phyloP scores from a whole-genome alignment of 2,888 invertebrate species.

The Ormyrus rosae region DNA sequence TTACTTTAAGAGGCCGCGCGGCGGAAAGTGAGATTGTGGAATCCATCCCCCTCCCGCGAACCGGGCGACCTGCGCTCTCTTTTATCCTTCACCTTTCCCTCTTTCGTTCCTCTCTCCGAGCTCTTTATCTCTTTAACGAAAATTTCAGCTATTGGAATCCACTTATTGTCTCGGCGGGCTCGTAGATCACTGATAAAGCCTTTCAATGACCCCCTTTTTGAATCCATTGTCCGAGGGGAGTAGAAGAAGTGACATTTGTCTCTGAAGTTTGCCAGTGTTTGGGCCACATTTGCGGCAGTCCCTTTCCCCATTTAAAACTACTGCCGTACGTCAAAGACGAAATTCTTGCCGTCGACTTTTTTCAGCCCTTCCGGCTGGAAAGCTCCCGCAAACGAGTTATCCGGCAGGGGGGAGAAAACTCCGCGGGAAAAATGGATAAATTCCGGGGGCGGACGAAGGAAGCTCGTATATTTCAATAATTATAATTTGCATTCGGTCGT shows the following conservation, averaged over 20 bases:
- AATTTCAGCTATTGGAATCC: conserved; percentile 44
- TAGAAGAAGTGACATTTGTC: conserved; percentile 52
- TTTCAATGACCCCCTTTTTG: conserved; percentile 45
- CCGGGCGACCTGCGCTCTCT: not conserved
- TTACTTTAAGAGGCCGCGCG: too few species aligned
- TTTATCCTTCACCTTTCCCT: not conserved
- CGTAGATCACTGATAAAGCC: conserved; percentile 48
- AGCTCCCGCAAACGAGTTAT: not conserved
- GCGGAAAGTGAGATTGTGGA: too few species aligned
- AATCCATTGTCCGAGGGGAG: conserved; percentile 31
- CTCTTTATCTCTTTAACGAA: conserved; percentile 2
- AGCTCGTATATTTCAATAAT: not conserved
- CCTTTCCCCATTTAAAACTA: conserved; percentile 41
- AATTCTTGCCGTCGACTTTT: not conserved
- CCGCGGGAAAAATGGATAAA: too few species aligned
- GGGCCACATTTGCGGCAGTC: not conserved
- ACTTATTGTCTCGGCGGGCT: conserved; percentile 19
- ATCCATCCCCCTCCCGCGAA: too few species aligned
- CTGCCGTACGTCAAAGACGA: conserved; percentile 28
- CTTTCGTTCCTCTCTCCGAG: not conserved
- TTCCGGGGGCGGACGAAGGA: too few species aligned
- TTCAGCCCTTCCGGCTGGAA: not conserved
- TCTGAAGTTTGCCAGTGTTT: conserved; percentile 36
- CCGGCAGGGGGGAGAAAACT: too few species aligned
- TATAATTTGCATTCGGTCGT: conserved; percentile 6